Percentiles rank a stretch among this genome's conserved stretches.
Conservation (phyloP, 2,113 vertebrate genomes). For the Poecilia latipinna region DNA sequence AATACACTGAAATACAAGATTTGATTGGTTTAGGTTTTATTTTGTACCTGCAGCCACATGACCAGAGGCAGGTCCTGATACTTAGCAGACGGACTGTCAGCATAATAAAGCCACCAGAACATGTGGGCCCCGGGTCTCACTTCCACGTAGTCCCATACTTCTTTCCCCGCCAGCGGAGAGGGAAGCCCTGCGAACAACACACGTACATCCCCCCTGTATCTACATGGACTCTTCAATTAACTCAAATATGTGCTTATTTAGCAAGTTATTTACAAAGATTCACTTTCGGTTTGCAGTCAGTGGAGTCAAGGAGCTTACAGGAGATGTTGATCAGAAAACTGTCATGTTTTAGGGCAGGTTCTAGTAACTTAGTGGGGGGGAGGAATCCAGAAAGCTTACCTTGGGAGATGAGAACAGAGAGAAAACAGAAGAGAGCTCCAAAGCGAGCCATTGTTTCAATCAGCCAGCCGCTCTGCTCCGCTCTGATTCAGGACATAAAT, state of each 20-base stretch:
- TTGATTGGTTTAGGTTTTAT: neutral
- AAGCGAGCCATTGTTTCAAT: conserved; percentile 42
- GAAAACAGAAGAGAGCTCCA: neutral
- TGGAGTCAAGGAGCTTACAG: neutral
- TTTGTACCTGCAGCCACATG: conserved; percentile 94
- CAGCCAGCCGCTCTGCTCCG: fast-evolving
- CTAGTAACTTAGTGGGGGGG: too few relatives aligned
- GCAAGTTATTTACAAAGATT: too few relatives aligned
- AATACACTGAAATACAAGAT: too few relatives aligned
- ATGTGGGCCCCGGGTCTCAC: conserved; percentile 90
- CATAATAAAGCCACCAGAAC: conserved; percentile 98
- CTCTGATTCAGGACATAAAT: neutral
- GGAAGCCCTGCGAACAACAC: conserved; percentile 42
- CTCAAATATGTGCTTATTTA: too few relatives aligned
- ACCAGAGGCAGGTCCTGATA: conserved; percentile 86
- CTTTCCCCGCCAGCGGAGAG: conserved; percentile 56
- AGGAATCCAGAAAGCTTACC: conserved; percentile 34
- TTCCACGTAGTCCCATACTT: conserved; percentile 89
- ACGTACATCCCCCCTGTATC: neutral
- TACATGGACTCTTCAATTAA: too few relatives aligned
- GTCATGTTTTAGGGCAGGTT: neutral
- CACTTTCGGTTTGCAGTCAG: conserved; percentile 23
- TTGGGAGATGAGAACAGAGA: conserved; percentile 5
- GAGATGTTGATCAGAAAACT: neutral
- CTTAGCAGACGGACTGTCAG: conserved; percentile 75